A percentile compares a stretch with the other conserved stretches of the same genome.
phyloP scores from a whole-genome alignment of 35 echinoderm and acorn worm genomes.

The Stichopus chloronotus region DNA sequence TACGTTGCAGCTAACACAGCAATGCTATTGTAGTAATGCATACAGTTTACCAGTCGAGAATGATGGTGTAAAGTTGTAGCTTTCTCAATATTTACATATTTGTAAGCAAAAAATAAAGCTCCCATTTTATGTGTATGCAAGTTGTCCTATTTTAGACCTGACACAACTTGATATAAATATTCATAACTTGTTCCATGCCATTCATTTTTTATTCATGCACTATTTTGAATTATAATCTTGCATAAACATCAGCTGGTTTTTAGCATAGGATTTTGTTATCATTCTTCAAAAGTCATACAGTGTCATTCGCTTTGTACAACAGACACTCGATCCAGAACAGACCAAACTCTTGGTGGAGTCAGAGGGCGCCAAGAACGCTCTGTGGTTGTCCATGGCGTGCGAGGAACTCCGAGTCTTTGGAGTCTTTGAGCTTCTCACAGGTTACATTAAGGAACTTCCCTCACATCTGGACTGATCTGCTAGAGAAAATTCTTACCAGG shows the following conservation, averaged over 20 bases:
- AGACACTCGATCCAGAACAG: slow-evolving; percentile 89
- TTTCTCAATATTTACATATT: no score
- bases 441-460: slow-evolving; percentile 69
- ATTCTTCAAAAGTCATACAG: no score
- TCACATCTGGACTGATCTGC: slow-evolving; percentile 73
- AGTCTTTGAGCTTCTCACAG: slow-evolving; percentile 75
- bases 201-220: neutral
- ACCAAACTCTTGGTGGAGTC: slow-evolving; percentile 66
- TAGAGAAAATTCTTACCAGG: slow-evolving; percentile 74
- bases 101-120: no score
- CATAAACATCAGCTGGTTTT: no score
- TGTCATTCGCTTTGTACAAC: neutral
- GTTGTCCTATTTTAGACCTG: no score
- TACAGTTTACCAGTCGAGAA: no score
- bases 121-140: no score
- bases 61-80: no score
- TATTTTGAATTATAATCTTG: neutral
- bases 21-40: no score
- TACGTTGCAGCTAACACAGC: no score
- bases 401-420: slow-evolving; percentile 93
- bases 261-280: no score
- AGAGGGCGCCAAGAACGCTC: slow-evolving; percentile 84
- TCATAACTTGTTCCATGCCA: neutral
- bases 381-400: slow-evolving; percentile 93
- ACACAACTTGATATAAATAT: no score